Percentiles rank a stretch among this genome's conserved stretches.
Evolutionary conservation across 2,113 vertebrate genomes (phyloP).

Genomic region (Poecile atricapillus): DNA sequence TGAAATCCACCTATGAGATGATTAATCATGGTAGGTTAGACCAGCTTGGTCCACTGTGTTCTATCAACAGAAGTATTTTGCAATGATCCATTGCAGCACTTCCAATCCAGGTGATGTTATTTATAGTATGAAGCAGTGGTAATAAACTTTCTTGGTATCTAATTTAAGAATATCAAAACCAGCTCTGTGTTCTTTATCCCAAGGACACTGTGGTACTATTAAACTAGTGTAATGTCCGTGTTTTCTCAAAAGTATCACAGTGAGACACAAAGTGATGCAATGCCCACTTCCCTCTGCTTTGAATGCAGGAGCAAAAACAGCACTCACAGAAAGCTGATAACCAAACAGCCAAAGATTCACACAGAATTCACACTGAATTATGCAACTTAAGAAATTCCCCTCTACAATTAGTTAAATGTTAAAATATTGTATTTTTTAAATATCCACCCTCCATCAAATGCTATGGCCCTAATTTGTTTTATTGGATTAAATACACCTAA

Average conservation of each 20-base stretch:
- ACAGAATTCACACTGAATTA: not conserved
- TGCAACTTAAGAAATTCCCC: constrained; percentile 5
- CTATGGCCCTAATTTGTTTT: not conserved
- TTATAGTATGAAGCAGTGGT: not conserved
- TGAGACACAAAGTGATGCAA: not conserved
- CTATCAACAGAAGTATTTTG: constrained; percentile 25
- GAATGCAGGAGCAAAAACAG: not conserved
- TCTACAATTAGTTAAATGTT: constrained; percentile 2
- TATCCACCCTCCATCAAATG: not conserved
- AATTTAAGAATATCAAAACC: constrained; percentile 5
- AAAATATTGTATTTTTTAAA: not conserved
- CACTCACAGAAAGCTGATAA: not conserved
- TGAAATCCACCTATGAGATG: not conserved
- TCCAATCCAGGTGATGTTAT: not conserved
- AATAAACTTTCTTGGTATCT: not conserved
- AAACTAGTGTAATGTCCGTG: not conserved
- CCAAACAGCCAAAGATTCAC: not conserved
- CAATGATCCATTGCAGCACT: not conserved
- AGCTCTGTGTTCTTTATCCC: not conserved
- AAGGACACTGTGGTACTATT: not conserved
- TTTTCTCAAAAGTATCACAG: not conserved
- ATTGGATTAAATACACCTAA: not conserved
- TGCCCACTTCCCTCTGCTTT: not conserved
- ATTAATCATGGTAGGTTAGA: not conserved
- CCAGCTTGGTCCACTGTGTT: not conserved